Evolutionary conservation across 2,888 invertebrate genomes (phyloP), one percentile per base, ranked within the genome.

Genomic region (Pristionchus fissidentatus): DNA sequence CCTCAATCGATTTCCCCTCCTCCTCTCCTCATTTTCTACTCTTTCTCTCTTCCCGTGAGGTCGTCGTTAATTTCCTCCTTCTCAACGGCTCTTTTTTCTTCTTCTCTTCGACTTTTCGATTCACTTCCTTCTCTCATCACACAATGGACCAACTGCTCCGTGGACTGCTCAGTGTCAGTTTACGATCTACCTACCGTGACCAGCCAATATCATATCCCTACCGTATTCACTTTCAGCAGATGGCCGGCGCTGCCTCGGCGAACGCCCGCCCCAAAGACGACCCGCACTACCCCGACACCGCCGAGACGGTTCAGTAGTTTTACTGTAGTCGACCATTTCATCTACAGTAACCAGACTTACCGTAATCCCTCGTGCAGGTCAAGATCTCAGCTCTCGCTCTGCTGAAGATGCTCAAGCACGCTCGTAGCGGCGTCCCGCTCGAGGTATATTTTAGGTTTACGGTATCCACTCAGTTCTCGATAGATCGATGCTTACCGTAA

Each of bases 391-490:
- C 97, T 0, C 93, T 98, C 92, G 98, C 99, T 29, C 94, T 99
- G 60, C 94, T 99, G 77, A 99, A 99, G 93, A 99, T 99, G 99
- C 94, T 99, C 89, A 99, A 98, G 93, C 99, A 99, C 93, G 99
- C 98, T 7, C 95, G 99, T 85, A 98, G 98, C 41, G 88, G 88
- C 15, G 88, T 90, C 13, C 89, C 89, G 15, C 88, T 89, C 87
- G 90, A 89, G 84, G 89, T 88, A 43, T 15, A 3, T n/a, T n/a
- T 29, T 43, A 75, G 46, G 7, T 77, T 32, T 22, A 77, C 13
- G 29, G 4, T 13, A 46, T 15, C 13, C 13, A 22, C n/a, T 32
- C 43, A 26, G 43, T 43, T 26, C 7, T 43, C 73, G n/a, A 32
- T 19, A 0, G 19, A 77, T 32, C 32, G 43, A 5, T 41, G 41